Evolutionary conservation across 2,113 vertebrate genomes (phyloP).

Genomic region (Tylochromis polylepis): DNA sequence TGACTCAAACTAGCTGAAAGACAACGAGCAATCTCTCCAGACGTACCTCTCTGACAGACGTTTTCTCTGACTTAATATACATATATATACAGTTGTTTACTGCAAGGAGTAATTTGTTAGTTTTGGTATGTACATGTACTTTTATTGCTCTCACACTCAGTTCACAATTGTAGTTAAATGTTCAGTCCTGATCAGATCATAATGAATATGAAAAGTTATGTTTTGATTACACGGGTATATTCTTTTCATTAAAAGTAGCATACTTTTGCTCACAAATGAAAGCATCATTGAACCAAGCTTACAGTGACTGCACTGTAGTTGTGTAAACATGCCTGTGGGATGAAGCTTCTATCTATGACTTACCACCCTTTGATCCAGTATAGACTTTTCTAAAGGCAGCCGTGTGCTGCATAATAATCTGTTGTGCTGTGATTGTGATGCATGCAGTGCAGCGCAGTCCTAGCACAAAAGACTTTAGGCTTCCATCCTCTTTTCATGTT

Average conservation of each 20-base stretch:
- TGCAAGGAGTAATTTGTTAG: not conserved
- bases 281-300: not conserved
- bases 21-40: not conserved
- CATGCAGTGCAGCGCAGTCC: not conserved
- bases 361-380: conserved; percentile 29
- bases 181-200: not conserved
- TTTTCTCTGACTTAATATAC: not conserved
- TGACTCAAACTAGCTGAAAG: not conserved
- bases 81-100: not conserved
- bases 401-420: conserved; percentile 19
- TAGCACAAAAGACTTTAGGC: conserved; percentile 16
- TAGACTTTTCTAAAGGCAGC: conserved; percentile 33
- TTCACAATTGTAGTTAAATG: not conserved
- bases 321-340: conserved; percentile 36
- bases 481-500: not conserved
- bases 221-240: not conserved
- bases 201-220: not conserved
- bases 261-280: not conserved
- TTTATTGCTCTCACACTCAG: not conserved
- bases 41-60: rapidly evolving
- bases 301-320: not conserved
- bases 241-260: not conserved
- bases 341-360: conserved; percentile 9
- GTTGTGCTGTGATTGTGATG: conserved; percentile 11
- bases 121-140: not conserved